phyloP scores from a whole-genome alignment of 2,113 vertebrate species.

The Trogon melanurus region DNA sequence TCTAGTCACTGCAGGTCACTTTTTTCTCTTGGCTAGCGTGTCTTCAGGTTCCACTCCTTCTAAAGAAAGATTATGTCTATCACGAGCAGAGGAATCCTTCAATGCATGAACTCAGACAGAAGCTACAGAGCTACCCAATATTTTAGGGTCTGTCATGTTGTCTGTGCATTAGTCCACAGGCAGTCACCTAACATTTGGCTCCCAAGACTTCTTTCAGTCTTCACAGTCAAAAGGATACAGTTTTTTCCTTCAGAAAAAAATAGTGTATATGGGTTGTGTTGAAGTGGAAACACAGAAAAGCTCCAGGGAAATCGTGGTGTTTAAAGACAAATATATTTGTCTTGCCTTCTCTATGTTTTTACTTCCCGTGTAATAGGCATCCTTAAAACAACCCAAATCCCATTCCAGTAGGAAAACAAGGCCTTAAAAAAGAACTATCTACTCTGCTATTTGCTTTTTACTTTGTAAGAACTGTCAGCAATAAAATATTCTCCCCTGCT shows the following conservation, averaged over 20 bases:
- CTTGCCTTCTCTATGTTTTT: background rate
- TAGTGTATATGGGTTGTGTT: background rate
- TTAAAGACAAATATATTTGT: background rate
- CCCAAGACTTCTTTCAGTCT: background rate
- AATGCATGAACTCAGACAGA: background rate
- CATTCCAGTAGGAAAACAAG: background rate
- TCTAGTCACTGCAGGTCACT: rapidly evolving
- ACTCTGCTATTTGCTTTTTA: background rate
- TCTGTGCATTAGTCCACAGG: background rate
- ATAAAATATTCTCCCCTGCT: background rate
- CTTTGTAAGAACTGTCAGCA: background rate
- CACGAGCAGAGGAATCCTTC: background rate
- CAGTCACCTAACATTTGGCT: background rate
- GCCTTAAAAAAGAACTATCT: background rate
- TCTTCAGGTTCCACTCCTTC: background rate
- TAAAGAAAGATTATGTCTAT: background rate
- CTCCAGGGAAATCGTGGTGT: background rate
- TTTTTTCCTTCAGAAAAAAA: background rate
- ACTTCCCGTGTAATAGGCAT: background rate
- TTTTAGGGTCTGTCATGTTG: background rate
- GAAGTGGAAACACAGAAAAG: background rate
- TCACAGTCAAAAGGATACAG: background rate
- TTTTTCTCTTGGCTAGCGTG: background rate
- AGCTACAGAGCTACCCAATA: background rate
- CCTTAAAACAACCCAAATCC: background rate